phyloP scores from a whole-genome alignment of 2,113 vertebrate species.

The Sorex fumeus region DNA sequence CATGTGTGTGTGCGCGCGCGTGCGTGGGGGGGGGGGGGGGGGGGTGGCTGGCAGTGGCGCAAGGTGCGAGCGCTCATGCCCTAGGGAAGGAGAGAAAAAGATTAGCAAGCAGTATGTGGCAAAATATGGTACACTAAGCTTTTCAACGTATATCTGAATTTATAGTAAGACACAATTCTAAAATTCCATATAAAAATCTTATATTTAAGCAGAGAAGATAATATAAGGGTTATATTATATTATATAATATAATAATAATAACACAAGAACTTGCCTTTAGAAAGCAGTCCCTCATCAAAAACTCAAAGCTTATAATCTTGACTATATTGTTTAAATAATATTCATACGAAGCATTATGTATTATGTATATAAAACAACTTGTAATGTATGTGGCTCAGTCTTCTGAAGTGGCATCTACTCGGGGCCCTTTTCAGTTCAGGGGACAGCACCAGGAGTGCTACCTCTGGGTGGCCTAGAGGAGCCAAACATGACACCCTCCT shows the following conservation, averaged over 20 bases:
- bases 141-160: constrained; percentile 35
- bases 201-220: background rate
- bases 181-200: background rate
- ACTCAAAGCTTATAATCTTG: background rate
- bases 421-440: background rate
- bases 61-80: too few species aligned
- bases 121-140: background rate
- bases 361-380: background rate
- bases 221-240: background rate
- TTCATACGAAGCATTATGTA: background rate
- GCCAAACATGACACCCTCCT: constrained; percentile 19
- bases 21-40: too few species aligned
- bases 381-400: background rate
- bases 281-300: background rate
- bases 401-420: constrained; percentile 14
- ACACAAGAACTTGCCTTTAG: background rate
- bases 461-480: background rate
- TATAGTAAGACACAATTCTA: background rate
- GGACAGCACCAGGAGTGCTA: background rate
- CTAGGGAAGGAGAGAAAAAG: background rate
- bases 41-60: too few species aligned
- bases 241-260: too few species aligned
- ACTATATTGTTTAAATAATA: background rate
- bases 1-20: too few species aligned
- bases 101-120: background rate